These are phyloP conservation scores for Amorpha juglandis DNA, from an alignment of 2,888 invertebrate species.

Conservation along the genomic window DNA sequence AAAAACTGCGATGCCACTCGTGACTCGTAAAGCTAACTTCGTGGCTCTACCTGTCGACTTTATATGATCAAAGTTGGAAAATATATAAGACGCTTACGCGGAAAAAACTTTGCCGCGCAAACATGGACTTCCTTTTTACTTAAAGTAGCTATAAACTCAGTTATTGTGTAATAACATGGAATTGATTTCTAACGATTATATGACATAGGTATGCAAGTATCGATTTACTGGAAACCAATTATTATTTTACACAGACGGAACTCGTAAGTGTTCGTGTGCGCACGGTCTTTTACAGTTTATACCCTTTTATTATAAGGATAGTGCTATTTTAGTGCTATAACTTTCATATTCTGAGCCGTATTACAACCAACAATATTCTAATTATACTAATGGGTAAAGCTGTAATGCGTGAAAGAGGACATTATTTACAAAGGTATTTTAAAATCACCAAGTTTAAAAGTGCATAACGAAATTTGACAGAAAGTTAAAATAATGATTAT, in stretches of 20 bases:
- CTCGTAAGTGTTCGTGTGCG: neutral
- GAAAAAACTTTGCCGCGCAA: neutral
- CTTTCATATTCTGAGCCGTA: neutral
- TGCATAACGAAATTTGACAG: too few species aligned
- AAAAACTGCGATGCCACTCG: too few species aligned
- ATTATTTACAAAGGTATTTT: too few species aligned
- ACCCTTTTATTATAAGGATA: neutral
- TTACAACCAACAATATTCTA: too few species aligned
- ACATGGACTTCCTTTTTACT: constrained; percentile 16
- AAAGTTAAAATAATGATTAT: too few species aligned
- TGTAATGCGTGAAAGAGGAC: too few species aligned
- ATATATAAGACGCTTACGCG: neutral
- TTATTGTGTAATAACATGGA: neutral
- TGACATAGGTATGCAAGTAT: neutral
- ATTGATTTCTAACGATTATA: neutral
- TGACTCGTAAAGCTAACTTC: too few species aligned
- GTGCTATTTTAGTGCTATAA: neutral
- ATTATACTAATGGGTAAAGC: too few species aligned
- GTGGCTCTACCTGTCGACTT: neutral
- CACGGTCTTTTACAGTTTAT: neutral
- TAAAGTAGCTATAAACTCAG: constrained; percentile 3
- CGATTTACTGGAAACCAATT: neutral
- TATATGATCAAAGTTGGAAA: neutral
- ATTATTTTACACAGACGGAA: neutral
- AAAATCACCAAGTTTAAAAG: too few species aligned